A percentile compares a stretch with the other conserved stretches of the same genome.
Conservation (phyloP, 2,888 invertebrate species). For the Drosophila bunnanda region DNA sequence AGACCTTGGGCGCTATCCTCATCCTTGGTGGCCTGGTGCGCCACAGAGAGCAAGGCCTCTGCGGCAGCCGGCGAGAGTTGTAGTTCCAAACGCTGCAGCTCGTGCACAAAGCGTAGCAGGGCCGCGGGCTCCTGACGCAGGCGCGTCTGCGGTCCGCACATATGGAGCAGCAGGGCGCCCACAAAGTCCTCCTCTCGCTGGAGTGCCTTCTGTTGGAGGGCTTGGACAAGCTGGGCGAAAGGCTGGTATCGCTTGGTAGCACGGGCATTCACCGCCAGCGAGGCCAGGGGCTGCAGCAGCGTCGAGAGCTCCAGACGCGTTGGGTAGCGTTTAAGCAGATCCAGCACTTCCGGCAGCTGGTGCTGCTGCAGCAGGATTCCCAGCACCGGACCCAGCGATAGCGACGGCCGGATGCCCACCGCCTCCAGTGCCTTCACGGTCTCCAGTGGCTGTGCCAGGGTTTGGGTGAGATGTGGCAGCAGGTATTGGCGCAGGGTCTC, state of each 20-base stretch:
- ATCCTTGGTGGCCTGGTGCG: slow-evolving; percentile 41
- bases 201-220: slow-evolving; percentile 84
- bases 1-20: slow-evolving; percentile 44
- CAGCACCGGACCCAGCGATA: slow-evolving; percentile 72
- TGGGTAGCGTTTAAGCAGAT: slow-evolving; percentile 78
- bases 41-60: slow-evolving; percentile 82
- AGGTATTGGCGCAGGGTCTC: slow-evolving; percentile 87
- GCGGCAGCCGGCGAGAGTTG: slow-evolving; percentile 85
- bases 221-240: slow-evolving; percentile 85
- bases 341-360: slow-evolving; percentile 48
- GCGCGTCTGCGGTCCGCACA: slow-evolving; percentile 85
- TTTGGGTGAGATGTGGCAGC: slow-evolving; percentile 85
- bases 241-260: slow-evolving; percentile 85
- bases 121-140: slow-evolving; percentile 84
- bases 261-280: slow-evolving; percentile 84
- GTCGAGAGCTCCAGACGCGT: slow-evolving; percentile 86
- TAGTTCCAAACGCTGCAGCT: slow-evolving; percentile 78
- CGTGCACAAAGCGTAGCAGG: slow-evolving; percentile 85
- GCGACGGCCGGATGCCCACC: slow-evolving; percentile 55
- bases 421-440: slow-evolving; percentile 71
- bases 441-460: slow-evolving; percentile 71
- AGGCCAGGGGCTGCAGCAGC: slow-evolving; percentile 85
- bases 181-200: slow-evolving; percentile 86
- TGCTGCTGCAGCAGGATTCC: slow-evolving; percentile 76
- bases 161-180: slow-evolving; percentile 86